Evolutionary conservation across 2,113 vertebrate species (phyloP).

Genomic region (Dissostichus mawsoni): DNA sequence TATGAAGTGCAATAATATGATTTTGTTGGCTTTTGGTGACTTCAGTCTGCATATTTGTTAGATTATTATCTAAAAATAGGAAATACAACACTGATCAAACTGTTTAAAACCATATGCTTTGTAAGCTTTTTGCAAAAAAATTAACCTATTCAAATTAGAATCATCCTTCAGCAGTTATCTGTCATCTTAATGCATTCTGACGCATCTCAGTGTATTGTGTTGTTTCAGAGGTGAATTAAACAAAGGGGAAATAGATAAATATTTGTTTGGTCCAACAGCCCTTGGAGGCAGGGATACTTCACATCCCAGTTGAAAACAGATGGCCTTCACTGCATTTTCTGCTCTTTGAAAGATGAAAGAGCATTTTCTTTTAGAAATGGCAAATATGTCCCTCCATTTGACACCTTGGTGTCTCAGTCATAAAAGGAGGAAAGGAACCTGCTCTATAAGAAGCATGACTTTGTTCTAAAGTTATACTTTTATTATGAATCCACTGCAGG

Average conservation of each 20-base stretch:
- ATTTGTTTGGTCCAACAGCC: slow-evolving; percentile 57
- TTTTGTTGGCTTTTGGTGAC: background rate
- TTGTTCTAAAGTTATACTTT: slow-evolving; percentile 38
- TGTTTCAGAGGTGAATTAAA: slow-evolving; percentile 19
- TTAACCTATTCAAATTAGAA: background rate
- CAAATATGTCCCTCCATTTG: slow-evolving; percentile 42
- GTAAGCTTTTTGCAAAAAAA: background rate
- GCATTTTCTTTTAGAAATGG: slow-evolving; percentile 49
- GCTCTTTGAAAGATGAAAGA: slow-evolving; percentile 42
- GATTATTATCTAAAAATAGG: slow-evolving; percentile 1
- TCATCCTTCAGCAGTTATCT: background rate
- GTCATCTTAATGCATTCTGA: background rate
- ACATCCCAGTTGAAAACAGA: slow-evolving; percentile 51
- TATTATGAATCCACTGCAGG: background rate
- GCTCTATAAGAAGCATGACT: slow-evolving; percentile 6
- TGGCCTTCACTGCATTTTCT: slow-evolving; percentile 45
- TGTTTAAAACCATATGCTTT: background rate
- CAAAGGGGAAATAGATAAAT: slow-evolving; percentile 30
- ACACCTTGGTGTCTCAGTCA: slow-evolving; percentile 39
- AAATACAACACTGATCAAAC: background rate
- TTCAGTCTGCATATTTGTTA: background rate
- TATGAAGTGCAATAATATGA: background rate
- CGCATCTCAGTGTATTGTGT: background rate
- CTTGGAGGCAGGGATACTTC: slow-evolving; percentile 18
- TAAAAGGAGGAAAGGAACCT: slow-evolving; percentile 40